These are phyloP conservation scores for Cranoglanis bouderius DNA, from an alignment of 2,113 vertebrate species.

Conservation along the genomic window DNA sequence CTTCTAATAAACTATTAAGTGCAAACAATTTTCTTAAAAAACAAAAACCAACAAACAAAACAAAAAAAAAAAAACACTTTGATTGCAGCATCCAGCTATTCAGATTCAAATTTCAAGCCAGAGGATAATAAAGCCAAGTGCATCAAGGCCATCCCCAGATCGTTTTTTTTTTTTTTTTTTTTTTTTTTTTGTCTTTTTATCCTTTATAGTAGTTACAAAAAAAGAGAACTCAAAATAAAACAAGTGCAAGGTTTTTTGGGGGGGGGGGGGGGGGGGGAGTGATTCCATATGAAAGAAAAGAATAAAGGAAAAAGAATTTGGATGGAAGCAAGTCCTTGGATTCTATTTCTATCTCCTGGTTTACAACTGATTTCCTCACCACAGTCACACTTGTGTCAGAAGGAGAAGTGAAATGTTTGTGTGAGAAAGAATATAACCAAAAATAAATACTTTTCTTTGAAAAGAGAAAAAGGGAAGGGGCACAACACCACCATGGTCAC, in stretches of 20 bases:
- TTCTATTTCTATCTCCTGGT: slow-evolving; percentile 43
- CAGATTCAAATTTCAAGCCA: slow-evolving; percentile 80
- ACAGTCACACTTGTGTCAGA: slow-evolving; percentile 21
- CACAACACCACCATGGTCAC: slow-evolving; percentile 57
- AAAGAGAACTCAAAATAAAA: slow-evolving; percentile 72
- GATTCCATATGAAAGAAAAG: slow-evolving; percentile 65
- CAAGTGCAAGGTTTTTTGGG: slow-evolving; percentile 86
- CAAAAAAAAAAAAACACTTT: slow-evolving; percentile 54
- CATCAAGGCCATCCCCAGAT: slow-evolving; percentile 77
- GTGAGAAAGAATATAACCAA: slow-evolving; percentile 7
- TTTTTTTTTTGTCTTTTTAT: slow-evolving; percentile 56
- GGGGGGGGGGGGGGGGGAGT: slow-evolving; percentile 64
- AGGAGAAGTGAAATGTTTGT: slow-evolving; percentile 39
- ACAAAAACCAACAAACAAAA: slow-evolving; percentile 39
- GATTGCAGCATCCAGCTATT: slow-evolving; percentile 89
- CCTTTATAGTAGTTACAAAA: slow-evolving; percentile 72
- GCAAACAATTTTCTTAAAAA: slow-evolving; percentile 83
- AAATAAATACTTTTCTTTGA: slow-evolving; percentile 41
- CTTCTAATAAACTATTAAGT: slow-evolving; percentile 88
- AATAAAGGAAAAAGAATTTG: slow-evolving; percentile 60
- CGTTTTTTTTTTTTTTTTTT: slow-evolving; percentile 7
- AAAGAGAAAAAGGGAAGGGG: slow-evolving; percentile 36
- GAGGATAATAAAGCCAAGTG: slow-evolving; percentile 78
- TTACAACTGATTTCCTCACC: slow-evolving; percentile 24
- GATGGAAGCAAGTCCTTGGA: slow-evolving; percentile 72